Percentiles rank a stretch among this genome's conserved stretches.
phyloP scores from a whole-genome alignment of 1,140 invertebrate genomes.

The Aphelenchoides fujianensis region DNA sequence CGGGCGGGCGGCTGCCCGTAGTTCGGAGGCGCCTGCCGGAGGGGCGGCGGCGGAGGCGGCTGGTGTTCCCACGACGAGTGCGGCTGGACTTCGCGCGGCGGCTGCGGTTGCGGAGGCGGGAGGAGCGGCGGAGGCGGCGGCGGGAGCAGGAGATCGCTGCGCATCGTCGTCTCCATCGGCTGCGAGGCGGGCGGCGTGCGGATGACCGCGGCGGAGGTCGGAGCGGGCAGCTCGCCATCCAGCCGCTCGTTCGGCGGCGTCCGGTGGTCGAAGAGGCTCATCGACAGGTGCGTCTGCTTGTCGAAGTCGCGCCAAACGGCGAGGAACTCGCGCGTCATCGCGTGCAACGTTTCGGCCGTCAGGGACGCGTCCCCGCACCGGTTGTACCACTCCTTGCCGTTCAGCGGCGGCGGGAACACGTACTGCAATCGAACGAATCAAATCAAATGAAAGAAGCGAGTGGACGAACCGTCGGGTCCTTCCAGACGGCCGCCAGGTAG shows the following conservation, averaged over 20 bases:
- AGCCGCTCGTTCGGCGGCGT: background rate
- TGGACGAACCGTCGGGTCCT: too few species aligned
- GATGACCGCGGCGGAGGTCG: too few species aligned
- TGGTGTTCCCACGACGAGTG: too few species aligned
- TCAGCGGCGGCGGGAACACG: slow-evolving; percentile 19
- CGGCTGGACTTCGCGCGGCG: too few species aligned
- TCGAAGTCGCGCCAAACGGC: background rate
- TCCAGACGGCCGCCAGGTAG: slow-evolving; percentile 28
- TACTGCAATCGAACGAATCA: background rate
- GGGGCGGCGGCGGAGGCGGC: too few species aligned
- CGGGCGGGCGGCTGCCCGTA: too few species aligned
- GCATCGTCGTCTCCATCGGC: too few species aligned
- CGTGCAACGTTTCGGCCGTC: slow-evolving; percentile 24
- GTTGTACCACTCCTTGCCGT: slow-evolving; percentile 30
- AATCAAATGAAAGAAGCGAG: slow-evolving; percentile 2
- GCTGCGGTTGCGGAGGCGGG: too few species aligned
- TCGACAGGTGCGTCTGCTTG: background rate
- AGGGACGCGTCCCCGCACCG: slow-evolving; percentile 30
- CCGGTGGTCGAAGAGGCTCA: slow-evolving; percentile 2
- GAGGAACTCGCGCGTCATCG: slow-evolving; percentile 11
- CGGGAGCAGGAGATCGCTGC: too few species aligned
- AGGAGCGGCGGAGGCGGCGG: too few species aligned
- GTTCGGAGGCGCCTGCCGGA: too few species aligned
- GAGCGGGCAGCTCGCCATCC: background rate
- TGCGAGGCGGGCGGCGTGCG: too few species aligned